Percentiles rank a stretch among this genome's conserved stretches.
Conservation (phyloP, 2,797 vertebrate species). For the Pantherophis vulpinus region DNA sequence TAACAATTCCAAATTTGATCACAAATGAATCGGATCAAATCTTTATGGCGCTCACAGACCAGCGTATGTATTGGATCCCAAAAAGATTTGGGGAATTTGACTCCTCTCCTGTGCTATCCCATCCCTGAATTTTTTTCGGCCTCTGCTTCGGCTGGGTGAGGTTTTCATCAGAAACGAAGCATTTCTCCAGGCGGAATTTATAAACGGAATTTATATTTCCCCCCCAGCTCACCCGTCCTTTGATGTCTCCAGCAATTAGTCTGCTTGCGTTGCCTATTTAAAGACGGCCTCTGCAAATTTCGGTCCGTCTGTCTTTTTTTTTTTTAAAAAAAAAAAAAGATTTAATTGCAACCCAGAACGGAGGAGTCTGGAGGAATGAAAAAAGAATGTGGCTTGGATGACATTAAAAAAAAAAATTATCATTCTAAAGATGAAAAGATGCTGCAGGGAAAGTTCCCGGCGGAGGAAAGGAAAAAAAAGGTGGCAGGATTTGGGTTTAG, state of each 20-base stretch:
- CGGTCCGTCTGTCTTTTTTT: constrained; percentile 38
- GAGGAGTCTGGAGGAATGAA: constrained; percentile 42
- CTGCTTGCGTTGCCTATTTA: constrained; percentile 59
- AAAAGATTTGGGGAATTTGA: neutral
- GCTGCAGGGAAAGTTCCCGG: neutral
- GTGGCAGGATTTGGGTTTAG: too few relatives aligned
- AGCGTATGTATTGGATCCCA: too few relatives aligned
- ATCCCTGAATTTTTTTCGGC: too few relatives aligned
- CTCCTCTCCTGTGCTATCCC: too few relatives aligned
- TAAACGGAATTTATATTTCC: constrained; percentile 66
- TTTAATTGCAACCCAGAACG: constrained; percentile 7
- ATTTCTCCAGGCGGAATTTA: constrained; percentile 59
- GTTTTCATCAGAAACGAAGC: constrained; percentile 51
- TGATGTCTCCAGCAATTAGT: constrained; percentile 65
- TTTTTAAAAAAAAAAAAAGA: too few relatives aligned
- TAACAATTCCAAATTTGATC: too few relatives aligned
- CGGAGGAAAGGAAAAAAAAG: neutral
- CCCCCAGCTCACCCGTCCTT: constrained; percentile 61
- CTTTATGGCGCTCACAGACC: too few relatives aligned
- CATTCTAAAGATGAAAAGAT: neutral
- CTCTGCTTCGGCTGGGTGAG: neutral
- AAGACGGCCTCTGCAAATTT: constrained; percentile 59
- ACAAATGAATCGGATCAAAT: too few relatives aligned
- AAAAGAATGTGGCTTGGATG: too few relatives aligned
- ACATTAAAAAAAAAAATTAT: too few relatives aligned